A percentile compares a stretch with the other conserved stretches of the same genome.
Evolutionary conservation across 2,113 vertebrate genomes (phyloP).

Genomic region (Trochalopteron elliotii): DNA sequence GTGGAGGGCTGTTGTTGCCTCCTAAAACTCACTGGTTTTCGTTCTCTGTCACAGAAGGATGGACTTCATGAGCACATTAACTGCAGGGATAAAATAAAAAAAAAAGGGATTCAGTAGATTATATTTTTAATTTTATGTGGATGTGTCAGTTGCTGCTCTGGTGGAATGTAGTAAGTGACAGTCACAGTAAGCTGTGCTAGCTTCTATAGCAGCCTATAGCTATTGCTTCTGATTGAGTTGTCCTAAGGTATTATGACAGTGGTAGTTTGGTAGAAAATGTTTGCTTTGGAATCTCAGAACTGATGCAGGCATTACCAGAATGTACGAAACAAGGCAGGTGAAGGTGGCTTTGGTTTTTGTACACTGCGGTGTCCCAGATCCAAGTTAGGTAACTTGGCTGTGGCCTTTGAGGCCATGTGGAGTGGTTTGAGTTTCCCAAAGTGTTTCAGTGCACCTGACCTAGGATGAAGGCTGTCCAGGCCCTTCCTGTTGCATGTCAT

Average conservation of each 20-base stretch:
- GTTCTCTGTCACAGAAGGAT: background rate
- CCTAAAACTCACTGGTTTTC: background rate
- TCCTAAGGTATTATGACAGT: background rate
- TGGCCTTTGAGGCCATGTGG: background rate
- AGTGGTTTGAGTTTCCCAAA: background rate
- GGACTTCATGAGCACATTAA: background rate
- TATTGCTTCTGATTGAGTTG: background rate
- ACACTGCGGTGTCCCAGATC: accelerated
- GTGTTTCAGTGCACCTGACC: background rate
- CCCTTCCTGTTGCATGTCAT: background rate
- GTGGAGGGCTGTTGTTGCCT: background rate
- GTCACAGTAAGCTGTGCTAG: background rate
- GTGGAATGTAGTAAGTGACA: background rate
- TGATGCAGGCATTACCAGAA: background rate
- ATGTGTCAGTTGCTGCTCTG: background rate
- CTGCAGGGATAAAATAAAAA: background rate
- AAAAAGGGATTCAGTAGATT: accelerated
- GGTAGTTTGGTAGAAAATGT: background rate
- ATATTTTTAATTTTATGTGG: background rate
- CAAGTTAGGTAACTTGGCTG: accelerated
- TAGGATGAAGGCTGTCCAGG: background rate
- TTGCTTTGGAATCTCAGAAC: background rate
- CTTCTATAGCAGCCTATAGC: background rate
- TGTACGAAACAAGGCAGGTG: background rate
- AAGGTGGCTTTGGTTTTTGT: background rate